Conservation (phyloP, 2,113 vertebrate genomes). For the Silurus glanis region DNA sequence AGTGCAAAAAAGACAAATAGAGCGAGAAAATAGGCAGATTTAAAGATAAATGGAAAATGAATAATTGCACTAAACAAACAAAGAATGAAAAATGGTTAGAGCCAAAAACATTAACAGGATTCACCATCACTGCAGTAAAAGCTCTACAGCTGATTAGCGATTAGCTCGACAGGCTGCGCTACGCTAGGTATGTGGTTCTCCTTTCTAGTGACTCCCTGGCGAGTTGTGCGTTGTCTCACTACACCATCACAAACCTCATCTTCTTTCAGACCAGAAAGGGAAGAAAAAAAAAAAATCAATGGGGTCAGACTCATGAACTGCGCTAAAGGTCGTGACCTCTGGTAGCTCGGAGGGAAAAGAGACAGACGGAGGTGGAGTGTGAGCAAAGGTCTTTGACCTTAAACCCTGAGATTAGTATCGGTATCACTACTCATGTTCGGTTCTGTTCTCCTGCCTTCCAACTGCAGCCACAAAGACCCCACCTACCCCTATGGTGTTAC, state of each 20-base stretch:
- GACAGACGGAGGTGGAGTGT: conserved; percentile 44
- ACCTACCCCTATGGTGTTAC: conserved; percentile 13
- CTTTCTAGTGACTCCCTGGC: neutral
- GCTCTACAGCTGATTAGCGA: neutral
- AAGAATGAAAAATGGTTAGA: no score
- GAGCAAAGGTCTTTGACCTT: conserved; percentile 74
- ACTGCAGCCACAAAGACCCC: conserved; percentile 31
- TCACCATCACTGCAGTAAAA: neutral
- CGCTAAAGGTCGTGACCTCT: conserved; percentile 63
- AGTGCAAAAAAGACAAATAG: no score
- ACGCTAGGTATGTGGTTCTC: neutral
- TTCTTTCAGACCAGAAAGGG: neutral
- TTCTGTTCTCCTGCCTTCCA: conserved; percentile 53
- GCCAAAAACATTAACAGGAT: no score
- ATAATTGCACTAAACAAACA: no score
- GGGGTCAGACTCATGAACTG: conserved; percentile 65
- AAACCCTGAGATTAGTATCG: conserved; percentile 74
- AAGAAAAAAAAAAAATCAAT: neutral
- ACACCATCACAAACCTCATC: neutral
- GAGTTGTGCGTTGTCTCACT: neutral
- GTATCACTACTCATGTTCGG: conserved; percentile 67
- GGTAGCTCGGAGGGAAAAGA: conserved; percentile 39
- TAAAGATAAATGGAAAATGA: no score
- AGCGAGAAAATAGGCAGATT: no score
- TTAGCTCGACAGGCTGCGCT: neutral